Evolutionary conservation across 1,140 invertebrate species (phyloP).

Genomic region (Neotoxoptera formosana): DNA sequence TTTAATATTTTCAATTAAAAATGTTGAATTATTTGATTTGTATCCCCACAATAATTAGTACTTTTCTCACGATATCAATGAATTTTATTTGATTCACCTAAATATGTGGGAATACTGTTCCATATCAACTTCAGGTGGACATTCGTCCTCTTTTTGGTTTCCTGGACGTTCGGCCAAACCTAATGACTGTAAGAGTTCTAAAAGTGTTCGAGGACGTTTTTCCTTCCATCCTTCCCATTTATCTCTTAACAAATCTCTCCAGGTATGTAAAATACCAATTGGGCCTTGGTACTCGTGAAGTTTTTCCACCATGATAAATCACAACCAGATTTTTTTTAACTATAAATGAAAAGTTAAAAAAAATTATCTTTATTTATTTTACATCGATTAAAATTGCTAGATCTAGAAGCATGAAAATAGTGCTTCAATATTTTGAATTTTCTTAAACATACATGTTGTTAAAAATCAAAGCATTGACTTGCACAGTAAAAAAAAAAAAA

Average conservation of each 20-base stretch:
- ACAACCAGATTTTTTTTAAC: not conserved
- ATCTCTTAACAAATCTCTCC: conserved; percentile 71
- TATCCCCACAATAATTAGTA: not conserved
- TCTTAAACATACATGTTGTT: not conserved
- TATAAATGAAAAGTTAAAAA: not conserved
- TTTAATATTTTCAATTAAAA: not conserved
- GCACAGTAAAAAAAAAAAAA: too few relatives aligned
- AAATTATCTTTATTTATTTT: not conserved
- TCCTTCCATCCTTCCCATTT: conserved; percentile 70
- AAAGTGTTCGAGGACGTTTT: conserved; percentile 63
- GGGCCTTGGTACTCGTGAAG: conserved; percentile 80
- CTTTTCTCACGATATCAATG: not conserved
- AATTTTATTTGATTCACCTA: conserved; percentile 67
- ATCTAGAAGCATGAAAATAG: not conserved
- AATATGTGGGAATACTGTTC: conserved; percentile 78
- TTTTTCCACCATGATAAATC: conserved; percentile 72
- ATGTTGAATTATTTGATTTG: not conserved
- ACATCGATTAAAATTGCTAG: not conserved
- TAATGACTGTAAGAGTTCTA: conserved; percentile 64
- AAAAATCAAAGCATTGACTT: too few relatives aligned
- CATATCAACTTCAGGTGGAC: conserved; percentile 62
- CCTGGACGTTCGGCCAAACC: conserved; percentile 20
- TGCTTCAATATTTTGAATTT: not conserved
- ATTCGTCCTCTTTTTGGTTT: not conserved
- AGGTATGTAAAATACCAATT: conserved; percentile 73